Conservation (phyloP, 2,797 vertebrate species). For the Arnoldichthys spilopterus region DNA sequence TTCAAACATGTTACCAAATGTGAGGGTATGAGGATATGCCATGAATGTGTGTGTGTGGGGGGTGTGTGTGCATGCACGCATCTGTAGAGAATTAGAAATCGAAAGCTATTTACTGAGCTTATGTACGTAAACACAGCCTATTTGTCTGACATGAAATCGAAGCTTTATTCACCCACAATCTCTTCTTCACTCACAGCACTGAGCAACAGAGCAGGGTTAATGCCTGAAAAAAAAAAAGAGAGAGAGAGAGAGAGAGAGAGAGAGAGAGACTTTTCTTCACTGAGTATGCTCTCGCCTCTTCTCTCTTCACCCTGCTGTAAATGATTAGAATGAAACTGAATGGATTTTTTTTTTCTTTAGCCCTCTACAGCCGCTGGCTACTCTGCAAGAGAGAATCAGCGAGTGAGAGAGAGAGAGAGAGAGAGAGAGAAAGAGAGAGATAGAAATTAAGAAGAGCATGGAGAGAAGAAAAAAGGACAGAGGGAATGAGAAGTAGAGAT, state of each 20-base stretch:
- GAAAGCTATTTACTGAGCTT: constrained; percentile 60
- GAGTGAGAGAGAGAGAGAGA: background rate
- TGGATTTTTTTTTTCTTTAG: constrained; percentile 20
- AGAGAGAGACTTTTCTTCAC: constrained; percentile 6
- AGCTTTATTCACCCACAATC: constrained; percentile 47
- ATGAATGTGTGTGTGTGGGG: constrained; percentile 11
- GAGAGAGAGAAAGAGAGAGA: background rate
- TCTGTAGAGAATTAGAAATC: constrained; percentile 61
- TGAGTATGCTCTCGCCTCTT: constrained; percentile 36
- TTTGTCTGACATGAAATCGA: constrained; percentile 60
- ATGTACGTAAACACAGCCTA: constrained; percentile 52
- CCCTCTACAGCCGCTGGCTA: constrained; percentile 27
- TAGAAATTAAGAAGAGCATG: background rate
- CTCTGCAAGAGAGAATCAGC: constrained; percentile 45
- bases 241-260: constrained; percentile 16
- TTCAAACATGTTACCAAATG: background rate
- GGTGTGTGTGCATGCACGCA: constrained; percentile 31
- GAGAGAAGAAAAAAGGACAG: background rate
- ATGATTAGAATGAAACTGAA: constrained; percentile 60
- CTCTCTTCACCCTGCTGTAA: constrained; percentile 40
- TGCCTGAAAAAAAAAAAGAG: background rate
- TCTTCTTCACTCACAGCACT: constrained; percentile 38
- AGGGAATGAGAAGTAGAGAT: background rate
- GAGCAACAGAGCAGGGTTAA: background rate
- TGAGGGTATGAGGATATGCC: background rate